Evolutionary conservation across 2,888 invertebrate genomes (phyloP), one percentile per base, ranked within the genome.

Genomic region (Dryadula phaetusa): DNA sequence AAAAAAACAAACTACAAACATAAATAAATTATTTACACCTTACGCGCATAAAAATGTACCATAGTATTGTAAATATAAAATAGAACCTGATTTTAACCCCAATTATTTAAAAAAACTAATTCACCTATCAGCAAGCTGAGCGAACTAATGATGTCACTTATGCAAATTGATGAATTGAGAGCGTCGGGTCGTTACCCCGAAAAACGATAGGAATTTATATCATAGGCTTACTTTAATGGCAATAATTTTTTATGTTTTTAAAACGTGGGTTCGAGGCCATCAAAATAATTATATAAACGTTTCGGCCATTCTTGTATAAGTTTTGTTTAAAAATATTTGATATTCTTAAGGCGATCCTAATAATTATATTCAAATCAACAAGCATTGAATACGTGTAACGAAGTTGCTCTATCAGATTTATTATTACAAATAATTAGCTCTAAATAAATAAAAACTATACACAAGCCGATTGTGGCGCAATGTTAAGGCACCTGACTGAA

Each of bases 161-260:
- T 66, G 66, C 63, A 64, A 71, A 71, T 69, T 69, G 68, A 68
- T 68, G 72, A 66, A 72, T 72, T 66, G 64, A 61, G 46, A 44
- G 60, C 56, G 52, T n/a, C 28, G 61, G 64, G 67, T 70, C 71
- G 71, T 70, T 71, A 71, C 46, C 63, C 63, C 14, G 40, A 53
- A 63, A 62, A 62, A 53, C 28, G 42, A 10, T 63, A 18, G 40
- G 53, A 53, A 63, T 53, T 53, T 53, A 42, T 63, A 42, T 10
- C 20, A 22, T 34, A 34, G 12, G 44, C 44, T 56, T 56, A 16
- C 10, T 22, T 56, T 56, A 22, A 40, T 56, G 7, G n/a, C 40
- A 54, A 4, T 18, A 3, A 40, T 56, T 40, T 40, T 20, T 56
- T 22, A 56, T 5, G 10, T 22, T 22, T 18, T 28, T 8, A 25